Percentiles rank a stretch among this genome's conserved stretches.
Evolutionary conservation across 2,797 vertebrate genomes (phyloP).

Genomic region (Austrolebias charrua): DNA sequence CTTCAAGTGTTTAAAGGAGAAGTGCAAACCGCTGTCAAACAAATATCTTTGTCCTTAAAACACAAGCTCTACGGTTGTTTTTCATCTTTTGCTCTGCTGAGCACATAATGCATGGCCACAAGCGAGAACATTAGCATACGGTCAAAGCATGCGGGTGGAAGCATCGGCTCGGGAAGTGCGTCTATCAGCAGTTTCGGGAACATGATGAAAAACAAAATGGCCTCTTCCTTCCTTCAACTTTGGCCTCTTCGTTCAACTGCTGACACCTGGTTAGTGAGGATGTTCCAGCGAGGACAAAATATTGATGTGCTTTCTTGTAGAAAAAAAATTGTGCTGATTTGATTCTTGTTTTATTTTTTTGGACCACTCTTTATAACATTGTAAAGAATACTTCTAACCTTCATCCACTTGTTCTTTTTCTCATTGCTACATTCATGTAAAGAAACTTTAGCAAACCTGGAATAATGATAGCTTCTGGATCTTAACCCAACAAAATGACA

Average conservation of each 20-base stretch:
- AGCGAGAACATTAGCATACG: slow-evolving; percentile 71
- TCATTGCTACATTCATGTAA: not conserved
- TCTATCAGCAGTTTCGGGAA: slow-evolving; percentile 73
- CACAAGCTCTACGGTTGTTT: slow-evolving; percentile 63
- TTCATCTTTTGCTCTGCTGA: slow-evolving; percentile 73
- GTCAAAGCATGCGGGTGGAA: slow-evolving; percentile 52
- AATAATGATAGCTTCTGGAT: not conserved
- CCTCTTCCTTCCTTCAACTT: slow-evolving; percentile 75
- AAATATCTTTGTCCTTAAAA: slow-evolving; percentile 60
- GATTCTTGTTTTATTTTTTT: too few species aligned
- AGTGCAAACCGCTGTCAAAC: slow-evolving; percentile 73
- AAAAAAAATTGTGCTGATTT: too few species aligned
- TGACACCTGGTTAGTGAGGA: slow-evolving; percentile 66
- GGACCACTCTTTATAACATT: too few species aligned
- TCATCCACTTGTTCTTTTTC: too few species aligned
- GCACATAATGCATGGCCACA: slow-evolving; percentile 70
- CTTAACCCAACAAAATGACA: not conserved
- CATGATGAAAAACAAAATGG: slow-evolving; percentile 70
- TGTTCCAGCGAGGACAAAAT: slow-evolving; percentile 45
- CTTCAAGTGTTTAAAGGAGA: slow-evolving; percentile 66
- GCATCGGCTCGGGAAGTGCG: slow-evolving; percentile 64
- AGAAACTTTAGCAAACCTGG: not conserved
- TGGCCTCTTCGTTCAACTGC: slow-evolving; percentile 55
- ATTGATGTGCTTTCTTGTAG: slow-evolving; percentile 24
- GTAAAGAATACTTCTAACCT: too few species aligned